Percentiles rank a stretch among this genome's conserved stretches.
Evolutionary conservation across 2,797 vertebrate genomes (phyloP).

Genomic region (Chelon auratus): DNA sequence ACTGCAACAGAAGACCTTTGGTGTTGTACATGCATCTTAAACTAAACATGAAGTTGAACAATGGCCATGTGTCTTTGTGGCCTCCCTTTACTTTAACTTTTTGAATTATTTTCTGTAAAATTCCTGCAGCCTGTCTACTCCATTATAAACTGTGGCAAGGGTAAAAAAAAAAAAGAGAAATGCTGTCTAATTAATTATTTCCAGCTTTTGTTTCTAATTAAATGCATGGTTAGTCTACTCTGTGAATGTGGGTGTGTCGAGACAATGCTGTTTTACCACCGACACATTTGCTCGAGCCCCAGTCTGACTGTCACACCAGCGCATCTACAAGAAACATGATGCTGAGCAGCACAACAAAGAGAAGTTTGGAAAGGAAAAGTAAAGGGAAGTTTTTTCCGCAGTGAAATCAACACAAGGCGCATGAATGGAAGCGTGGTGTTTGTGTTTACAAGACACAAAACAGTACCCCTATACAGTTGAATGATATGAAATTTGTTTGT

Average conservation of each 20-base stretch:
- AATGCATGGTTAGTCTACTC: constrained; percentile 83
- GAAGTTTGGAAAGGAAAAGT: constrained; percentile 31
- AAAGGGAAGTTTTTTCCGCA: constrained; percentile 17
- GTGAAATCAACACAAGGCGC: constrained; percentile 5
- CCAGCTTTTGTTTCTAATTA: constrained; percentile 88
- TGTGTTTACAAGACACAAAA: constrained; percentile 21
- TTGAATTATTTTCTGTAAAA: constrained; percentile 77
- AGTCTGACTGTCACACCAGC: constrained; percentile 54
- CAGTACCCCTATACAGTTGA: constrained; percentile 7
- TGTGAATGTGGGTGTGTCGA: constrained; percentile 69
- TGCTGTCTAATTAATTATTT: constrained; percentile 85
- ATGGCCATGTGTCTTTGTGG: constrained; percentile 73
- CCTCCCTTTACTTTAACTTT: constrained; percentile 62
- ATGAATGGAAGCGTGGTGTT: neutral
- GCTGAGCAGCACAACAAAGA: constrained; percentile 48
- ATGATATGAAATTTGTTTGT: constrained; percentile 52
- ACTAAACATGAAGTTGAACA: constrained; percentile 57
- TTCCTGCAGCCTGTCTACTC: constrained; percentile 74
- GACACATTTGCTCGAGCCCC: constrained; percentile 49
- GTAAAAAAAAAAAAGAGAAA: constrained; percentile 64
- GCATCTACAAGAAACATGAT: constrained; percentile 53
- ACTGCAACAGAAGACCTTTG: neutral
- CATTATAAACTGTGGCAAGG: constrained; percentile 80
- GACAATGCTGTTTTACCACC: constrained; percentile 58
- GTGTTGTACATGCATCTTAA: constrained; percentile 6